Evolutionary conservation across 2,113 vertebrate species (phyloP), one percentile per base, ranked within the genome.

Genomic region (Chascanopsetta lugubris): DNA sequence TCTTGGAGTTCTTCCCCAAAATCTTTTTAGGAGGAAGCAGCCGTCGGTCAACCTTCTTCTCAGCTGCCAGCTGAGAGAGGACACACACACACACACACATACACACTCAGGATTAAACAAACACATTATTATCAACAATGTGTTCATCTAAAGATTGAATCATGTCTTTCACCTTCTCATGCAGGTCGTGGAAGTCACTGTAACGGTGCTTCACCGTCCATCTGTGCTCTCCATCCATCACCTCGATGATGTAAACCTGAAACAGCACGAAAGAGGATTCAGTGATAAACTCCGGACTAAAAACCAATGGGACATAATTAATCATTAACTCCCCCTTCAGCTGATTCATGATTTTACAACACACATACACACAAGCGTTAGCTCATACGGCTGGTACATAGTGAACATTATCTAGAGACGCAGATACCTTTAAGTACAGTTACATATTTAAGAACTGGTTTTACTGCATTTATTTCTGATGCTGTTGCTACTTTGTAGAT

Each of bases 171-270:
- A 99, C 97, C 92, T 97, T 99, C 85, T 99, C 97, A 18, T 99
- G 97, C 13, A 99, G 90, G 38, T 99, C 97, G 20, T 98, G 92
- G 79, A 99, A 99, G 84, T 98, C 96, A 29, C 96, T 99, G 72
- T 99, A 99, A 38, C 97, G 95, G 79, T 99, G 97, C 85, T 97
- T 98, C 60, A 97, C 87, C 4, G 93, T 96, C 97, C 97, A 99
- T 7, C 90, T 90, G 79, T 98, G 96, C 43, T 63, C 93, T 42
- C 96, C 95, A 62, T 94, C 94, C 2, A 81, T 93, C 67, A 98
- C 92, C 57, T 97, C 94, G 58, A 99, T 98, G 82, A 99, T 88
- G 71, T 99, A 99, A 3, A 98, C 97, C 97, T 99, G 85, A 66
- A 91, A 80, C 34, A 36, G 11, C 42, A 59, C 15, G 51, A n/a